A percentile compares a stretch with the other conserved stretches of the same genome.
Evolutionary conservation across 2,797 vertebrate genomes (phyloP).

Genomic region (Enteromius unitaeniatus): DNA sequence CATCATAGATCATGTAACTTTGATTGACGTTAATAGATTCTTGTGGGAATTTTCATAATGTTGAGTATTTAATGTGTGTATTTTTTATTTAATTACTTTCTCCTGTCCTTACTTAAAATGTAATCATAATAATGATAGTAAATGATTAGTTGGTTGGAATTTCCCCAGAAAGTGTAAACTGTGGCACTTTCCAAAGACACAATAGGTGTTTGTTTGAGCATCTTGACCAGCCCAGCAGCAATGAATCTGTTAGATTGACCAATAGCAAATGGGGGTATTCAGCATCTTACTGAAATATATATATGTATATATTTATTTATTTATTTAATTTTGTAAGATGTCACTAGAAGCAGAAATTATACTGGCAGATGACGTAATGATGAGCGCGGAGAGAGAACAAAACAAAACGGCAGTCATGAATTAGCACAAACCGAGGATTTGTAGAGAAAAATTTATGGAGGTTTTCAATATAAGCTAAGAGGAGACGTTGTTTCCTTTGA

Average conservation of each 20-base stretch:
- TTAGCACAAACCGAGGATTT: too few species aligned
- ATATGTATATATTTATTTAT: too few species aligned
- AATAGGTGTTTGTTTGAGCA: background rate
- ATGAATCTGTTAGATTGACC: background rate
- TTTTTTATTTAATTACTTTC: conserved; percentile 8
- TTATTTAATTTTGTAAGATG: too few species aligned
- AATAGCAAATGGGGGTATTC: background rate
- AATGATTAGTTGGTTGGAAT: background rate
- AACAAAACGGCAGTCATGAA: too few species aligned
- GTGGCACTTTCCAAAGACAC: background rate
- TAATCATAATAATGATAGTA: background rate
- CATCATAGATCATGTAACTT: conserved; percentile 63
- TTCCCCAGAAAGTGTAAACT: background rate
- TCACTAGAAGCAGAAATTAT: background rate
- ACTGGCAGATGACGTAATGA: too few species aligned
- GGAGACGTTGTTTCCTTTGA: too few species aligned
- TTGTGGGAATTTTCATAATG: conserved; percentile 46
- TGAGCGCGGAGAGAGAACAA: too few species aligned
- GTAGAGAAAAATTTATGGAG: too few species aligned
- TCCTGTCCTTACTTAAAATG: background rate
- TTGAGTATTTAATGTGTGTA: background rate
- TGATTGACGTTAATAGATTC: conserved; percentile 72
- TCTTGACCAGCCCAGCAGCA: background rate
- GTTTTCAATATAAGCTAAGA: too few species aligned
- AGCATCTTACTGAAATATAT: background rate